Base-by-base conservation (phyloP, 2,888 invertebrate species). In the Plebejus melissa region DNA sequence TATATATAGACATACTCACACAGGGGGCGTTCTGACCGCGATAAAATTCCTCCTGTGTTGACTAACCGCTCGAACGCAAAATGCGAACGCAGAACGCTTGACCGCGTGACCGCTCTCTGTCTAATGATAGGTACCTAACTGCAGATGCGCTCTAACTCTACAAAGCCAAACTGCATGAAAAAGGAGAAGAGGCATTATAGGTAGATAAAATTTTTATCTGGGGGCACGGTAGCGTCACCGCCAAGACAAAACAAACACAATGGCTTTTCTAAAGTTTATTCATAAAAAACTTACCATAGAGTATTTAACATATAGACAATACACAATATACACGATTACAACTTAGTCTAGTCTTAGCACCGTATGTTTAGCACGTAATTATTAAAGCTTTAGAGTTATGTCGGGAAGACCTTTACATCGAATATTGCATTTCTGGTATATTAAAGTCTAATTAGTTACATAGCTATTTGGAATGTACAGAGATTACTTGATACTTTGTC, bases 281-380 rank as follows among this genome's bases (percentile, higher is more conserved):
- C 13, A 72, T 54, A 71, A 71, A 71, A 72, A 28, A 32, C 50
- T 32, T 72, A 72, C 1, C 11, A 28, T 72, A 72, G 65, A 54
- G 46, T 72, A 72, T 54, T 4, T 50, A 50, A 72, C 72, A 72
- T 50, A 72, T 54, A 50, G 46, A 72, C 36, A 65, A 28, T 46
- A 71, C 71, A 72, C 13, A 22, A 46, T 71, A 72, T 50, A 65
- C 65, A 65, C 65, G 72, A 50, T 32, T 72, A 72, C 50, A 54
- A 72, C 32, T 72, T 72, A 72, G 3, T 6, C 54, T 72, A 72
- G 11, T 50, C 72, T 72, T 72, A 72, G 72, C 72, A 72, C 72
- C 72, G 32, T 71, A 72, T 50, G 32, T 72, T 65, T 72, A 72
- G 72, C 72, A 72, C 72, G 50, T 72, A 65, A 65, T 65, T 65